phyloP scores from a whole-genome alignment of 2,797 vertebrate genomes.

The Rhabdomys pumilio region DNA sequence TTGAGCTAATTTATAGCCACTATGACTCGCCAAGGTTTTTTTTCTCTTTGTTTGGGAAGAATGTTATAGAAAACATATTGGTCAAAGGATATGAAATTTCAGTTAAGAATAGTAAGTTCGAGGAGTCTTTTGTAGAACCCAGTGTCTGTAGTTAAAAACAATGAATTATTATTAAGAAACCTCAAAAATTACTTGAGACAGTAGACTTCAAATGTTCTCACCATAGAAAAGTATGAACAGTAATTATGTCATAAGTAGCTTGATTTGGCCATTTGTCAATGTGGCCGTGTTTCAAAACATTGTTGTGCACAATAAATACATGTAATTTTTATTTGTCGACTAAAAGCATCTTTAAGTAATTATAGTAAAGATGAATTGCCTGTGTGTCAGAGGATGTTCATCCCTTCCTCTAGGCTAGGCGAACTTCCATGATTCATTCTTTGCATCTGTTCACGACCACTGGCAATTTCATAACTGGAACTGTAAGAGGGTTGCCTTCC shows the following conservation, averaged over 20 bases:
- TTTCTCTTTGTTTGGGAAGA: background rate
- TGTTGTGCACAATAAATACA: background rate
- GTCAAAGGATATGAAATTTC: background rate
- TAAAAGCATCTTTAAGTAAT: background rate
- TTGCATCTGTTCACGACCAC: background rate
- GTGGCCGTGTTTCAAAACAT: background rate
- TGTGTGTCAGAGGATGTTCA: background rate
- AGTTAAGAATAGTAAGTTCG: background rate
- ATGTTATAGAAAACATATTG: background rate
- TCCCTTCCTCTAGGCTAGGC: fast-evolving
- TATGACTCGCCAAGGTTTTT: too few relatives aligned
- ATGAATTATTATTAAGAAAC: background rate
- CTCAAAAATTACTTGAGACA: background rate
- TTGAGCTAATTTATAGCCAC: background rate
- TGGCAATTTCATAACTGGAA: background rate
- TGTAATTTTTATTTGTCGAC: background rate
- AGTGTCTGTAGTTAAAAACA: background rate
- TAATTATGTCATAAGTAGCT: background rate
- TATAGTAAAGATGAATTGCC: background rate
- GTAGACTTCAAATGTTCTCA: background rate
- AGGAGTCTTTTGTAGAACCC: background rate
- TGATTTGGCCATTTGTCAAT: background rate
- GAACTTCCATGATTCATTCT: fast-evolving
- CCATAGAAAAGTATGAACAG: background rate
- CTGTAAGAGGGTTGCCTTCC: background rate